These are phyloP conservation scores for Crotalus tigris DNA, from an alignment of 2,113 vertebrate genomes.

Conservation along the genomic window DNA sequence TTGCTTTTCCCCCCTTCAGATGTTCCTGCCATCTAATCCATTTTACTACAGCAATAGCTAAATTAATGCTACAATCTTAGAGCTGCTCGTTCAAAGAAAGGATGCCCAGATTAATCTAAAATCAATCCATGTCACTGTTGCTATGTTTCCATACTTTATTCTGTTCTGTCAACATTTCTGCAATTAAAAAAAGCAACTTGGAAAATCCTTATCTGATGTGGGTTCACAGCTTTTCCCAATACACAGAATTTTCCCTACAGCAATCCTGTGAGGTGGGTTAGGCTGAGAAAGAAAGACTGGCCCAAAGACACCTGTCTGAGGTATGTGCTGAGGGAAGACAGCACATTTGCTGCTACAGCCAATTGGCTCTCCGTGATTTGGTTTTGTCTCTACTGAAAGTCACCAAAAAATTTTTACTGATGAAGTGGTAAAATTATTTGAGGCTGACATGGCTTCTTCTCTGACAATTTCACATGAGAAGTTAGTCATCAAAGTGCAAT, in stretches of 20 bases:
- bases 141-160: background rate
- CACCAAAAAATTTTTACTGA: background rate
- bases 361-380: background rate
- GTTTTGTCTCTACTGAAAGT: background rate
- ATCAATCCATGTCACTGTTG: background rate
- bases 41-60: background rate
- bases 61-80: background rate
- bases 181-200: background rate
- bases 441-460: background rate
- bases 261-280: background rate
- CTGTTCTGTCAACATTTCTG: background rate
- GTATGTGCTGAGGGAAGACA: background rate
- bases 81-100: background rate
- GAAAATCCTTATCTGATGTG: background rate
- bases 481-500: background rate
- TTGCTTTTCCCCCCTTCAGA: background rate
- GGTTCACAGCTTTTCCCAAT: background rate
- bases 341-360: background rate
- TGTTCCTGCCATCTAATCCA: background rate
- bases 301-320: background rate
- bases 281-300: background rate
- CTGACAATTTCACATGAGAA: background rate
- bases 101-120: background rate
- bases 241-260: background rate
- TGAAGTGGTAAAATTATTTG: background rate